Percentiles rank a stretch among this genome's conserved stretches.
Conservation (phyloP, 2,113 vertebrate species). For the Synchiropus splendidus region DNA sequence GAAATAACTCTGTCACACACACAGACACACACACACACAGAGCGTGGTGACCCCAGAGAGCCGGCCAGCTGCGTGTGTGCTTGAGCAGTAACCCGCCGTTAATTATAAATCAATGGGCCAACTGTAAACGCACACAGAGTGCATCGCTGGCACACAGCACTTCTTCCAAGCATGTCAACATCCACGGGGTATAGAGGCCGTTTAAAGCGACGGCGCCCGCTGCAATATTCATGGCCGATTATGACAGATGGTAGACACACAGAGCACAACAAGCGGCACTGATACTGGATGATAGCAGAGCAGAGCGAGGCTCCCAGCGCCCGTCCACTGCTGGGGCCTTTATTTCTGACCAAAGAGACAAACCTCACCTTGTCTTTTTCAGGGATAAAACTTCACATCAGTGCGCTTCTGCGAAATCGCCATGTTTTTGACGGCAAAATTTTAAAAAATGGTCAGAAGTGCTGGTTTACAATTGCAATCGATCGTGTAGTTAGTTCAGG, state of each 20-base stretch:
- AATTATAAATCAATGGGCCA: constrained; percentile 66
- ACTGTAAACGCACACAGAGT: constrained; percentile 54
- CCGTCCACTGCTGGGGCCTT: no score
- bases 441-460: no score
- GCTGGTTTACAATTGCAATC: no score
- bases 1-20: constrained; percentile 22
- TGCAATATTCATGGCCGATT: constrained; percentile 56
- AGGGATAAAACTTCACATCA: no score
- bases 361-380: no score
- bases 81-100: constrained; percentile 51
- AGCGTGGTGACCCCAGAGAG: constrained; percentile 49
- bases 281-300: constrained; percentile 38
- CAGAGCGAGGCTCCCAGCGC: no score
- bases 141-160: constrained; percentile 47
- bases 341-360: no score
- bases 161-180: constrained; percentile 53
- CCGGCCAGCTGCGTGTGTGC: constrained; percentile 56
- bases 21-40: no score
- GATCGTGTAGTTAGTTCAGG: no score
- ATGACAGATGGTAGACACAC: constrained; percentile 51
- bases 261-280: constrained; percentile 17
- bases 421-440: no score
- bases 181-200: constrained; percentile 44
- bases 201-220: constrained; percentile 40
- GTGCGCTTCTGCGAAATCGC: no score